These are phyloP conservation scores for Sebastes itinus DNA, from an alignment of 2,797 vertebrate genomes.

Conservation along the genomic window DNA sequence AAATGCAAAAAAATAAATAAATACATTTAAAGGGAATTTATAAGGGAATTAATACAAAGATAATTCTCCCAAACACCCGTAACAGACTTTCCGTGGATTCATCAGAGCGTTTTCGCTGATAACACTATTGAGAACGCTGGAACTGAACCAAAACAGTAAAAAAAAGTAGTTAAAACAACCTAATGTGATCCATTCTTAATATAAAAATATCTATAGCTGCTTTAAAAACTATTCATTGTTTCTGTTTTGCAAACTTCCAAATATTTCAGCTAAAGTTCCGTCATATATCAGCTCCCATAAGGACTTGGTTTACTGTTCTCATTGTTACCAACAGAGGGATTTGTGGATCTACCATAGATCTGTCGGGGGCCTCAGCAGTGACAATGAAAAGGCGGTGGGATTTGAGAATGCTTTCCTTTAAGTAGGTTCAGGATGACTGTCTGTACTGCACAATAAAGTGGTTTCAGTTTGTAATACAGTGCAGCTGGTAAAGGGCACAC, in stretches of 20 bases:
- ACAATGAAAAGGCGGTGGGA: background rate
- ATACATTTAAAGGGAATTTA: too few relatives aligned
- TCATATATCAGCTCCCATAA: background rate
- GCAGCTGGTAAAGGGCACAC: conserved; percentile 39
- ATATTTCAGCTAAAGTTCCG: background rate
- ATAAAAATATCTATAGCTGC: background rate
- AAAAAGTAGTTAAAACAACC: background rate
- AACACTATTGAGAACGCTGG: background rate
- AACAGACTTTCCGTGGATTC: too few relatives aligned
- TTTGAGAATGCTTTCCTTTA: conserved; percentile 27
- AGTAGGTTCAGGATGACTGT: conserved; percentile 12
- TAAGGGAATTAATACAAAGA: too few relatives aligned
- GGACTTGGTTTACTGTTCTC: background rate
- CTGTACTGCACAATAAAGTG: conserved; percentile 19
- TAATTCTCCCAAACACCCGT: too few relatives aligned
- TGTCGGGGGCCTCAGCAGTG: background rate
- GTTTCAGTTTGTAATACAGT: conserved; percentile 24
- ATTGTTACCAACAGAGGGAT: background rate
- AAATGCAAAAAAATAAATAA: too few relatives aligned
- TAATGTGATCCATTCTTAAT: background rate
- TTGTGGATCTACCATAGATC: background rate
- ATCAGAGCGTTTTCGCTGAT: too few relatives aligned
- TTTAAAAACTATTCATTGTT: background rate
- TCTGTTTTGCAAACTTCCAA: background rate
- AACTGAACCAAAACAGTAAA: background rate